phyloP scores from a whole-genome alignment of 2,888 invertebrate genomes.

The Priocnemis perturbator region DNA sequence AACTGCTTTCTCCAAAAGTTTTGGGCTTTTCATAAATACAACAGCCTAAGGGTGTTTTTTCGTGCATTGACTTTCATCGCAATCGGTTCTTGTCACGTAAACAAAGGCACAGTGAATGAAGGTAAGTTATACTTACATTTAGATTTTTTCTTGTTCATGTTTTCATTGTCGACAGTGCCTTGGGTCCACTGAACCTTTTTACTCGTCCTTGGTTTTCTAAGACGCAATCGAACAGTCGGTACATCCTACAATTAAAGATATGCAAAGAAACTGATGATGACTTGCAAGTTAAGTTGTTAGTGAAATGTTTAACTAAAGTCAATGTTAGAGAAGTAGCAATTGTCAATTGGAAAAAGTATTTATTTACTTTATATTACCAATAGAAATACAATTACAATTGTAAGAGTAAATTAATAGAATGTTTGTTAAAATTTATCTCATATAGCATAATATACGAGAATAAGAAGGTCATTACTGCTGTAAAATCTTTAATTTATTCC shows the following conservation, averaged over 20 bases:
- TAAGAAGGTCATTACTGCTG: background rate
- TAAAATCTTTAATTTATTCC: slow-evolving; percentile 65
- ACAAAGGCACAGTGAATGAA: slow-evolving; percentile 9
- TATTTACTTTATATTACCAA: background rate
- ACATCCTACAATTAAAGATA: slow-evolving; percentile 73
- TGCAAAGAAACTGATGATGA: background rate
- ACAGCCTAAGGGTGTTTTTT: slow-evolving; percentile 81
- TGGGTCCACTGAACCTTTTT: slow-evolving; percentile 93
- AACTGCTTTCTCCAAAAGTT: slow-evolving; percentile 92
- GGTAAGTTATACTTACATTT: slow-evolving; percentile 84
- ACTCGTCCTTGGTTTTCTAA: slow-evolving; percentile 82
- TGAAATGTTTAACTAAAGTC: background rate
- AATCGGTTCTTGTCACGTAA: too few species aligned
- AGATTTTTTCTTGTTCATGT: slow-evolving; percentile 96
- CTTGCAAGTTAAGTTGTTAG: background rate
- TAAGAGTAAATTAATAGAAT: background rate
- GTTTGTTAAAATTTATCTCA: slow-evolving; percentile 2
- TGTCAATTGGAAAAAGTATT: background rate
- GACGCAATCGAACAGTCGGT: slow-evolving; percentile 80
- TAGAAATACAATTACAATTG: slow-evolving; percentile 4
- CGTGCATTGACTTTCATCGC: background rate
- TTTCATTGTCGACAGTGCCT: slow-evolving; percentile 95
- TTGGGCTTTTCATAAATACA: slow-evolving; percentile 96
- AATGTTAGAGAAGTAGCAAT: background rate
- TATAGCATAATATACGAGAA: background rate